Base-by-base conservation (phyloP, 2,797 vertebrate species). In the Sebastes kiyomatsui region DNA sequence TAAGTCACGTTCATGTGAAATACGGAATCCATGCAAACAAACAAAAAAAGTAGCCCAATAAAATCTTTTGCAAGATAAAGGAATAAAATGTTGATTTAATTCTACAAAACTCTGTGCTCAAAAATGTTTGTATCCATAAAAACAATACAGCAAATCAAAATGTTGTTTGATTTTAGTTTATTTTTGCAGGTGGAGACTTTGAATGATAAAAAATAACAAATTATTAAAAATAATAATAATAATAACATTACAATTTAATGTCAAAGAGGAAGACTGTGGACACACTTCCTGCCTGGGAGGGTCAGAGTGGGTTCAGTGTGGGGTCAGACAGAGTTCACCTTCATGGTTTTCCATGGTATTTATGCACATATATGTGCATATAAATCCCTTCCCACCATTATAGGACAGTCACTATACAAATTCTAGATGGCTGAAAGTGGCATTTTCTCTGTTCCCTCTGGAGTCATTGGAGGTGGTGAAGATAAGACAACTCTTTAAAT, bases 321-420 rank as follows among this genome's bases (percentile, higher is more conserved):
- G 14, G 38, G 14, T 84, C 72, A 79, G 6, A 38, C 12, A 54
- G 68, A 76, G 80, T 71, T 87, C 73, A 80, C n/a, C 59, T 30
- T 59, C 52, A 79, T 32, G 46, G 61, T 52, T 60, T 35, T 25
- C n/a, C 4, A 4, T 27, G 20, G 6, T 28, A 42, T 64, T 70
- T 30, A 55, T 32, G 32, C 12, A 58, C 6, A 23, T 33, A 25
- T 52, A 27, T 11, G 20, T 33, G 6, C 7, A 8, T 28, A 12
- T 22, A 62, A 6, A 35, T 18, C n/a, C 14, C 2, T 62, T 18
- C 27, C 12, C 4, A 54, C 22, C 8, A 25, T 55, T 42, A 42
- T 5, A 23, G 52, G 62, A 56, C 6, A 22, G 28, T 18, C 42
- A 23, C 28, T 7, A 28, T 7, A 32, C 20, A 22, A 22, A 58